A percentile compares a stretch with the other conserved stretches of the same genome.
These are phyloP conservation scores for Porites lutea DNA, from an alignment of 64 coral and sea anemone genomes.

Conservation along the genomic window DNA sequence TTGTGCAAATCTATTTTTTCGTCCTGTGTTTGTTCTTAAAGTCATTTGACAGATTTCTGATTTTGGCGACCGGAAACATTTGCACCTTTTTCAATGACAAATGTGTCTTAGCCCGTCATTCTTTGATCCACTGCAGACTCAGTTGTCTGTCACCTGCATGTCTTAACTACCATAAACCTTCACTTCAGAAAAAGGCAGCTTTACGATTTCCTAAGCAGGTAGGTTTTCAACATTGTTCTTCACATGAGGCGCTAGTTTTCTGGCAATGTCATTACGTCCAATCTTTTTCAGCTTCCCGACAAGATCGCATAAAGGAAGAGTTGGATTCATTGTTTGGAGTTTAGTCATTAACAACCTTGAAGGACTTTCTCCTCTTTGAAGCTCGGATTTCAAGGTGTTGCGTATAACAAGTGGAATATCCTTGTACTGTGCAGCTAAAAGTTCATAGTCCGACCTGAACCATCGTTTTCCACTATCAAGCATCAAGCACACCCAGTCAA, in stretches of 20 bases:
- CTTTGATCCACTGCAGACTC: too few species aligned
- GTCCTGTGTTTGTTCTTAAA: too few species aligned
- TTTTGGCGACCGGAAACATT: too few species aligned
- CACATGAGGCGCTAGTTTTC: neutral
- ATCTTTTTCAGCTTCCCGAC: neutral
- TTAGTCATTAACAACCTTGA: constrained; percentile 4
- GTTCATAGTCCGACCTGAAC: neutral
- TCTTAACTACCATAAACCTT: too few species aligned
- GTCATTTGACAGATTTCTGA: too few species aligned
- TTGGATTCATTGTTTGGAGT: neutral
- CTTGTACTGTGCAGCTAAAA: neutral
- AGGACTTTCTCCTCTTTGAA: neutral
- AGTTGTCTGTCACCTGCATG: too few species aligned
- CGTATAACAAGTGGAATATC: neutral
- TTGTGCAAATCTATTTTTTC: too few species aligned
- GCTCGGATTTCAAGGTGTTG: neutral
- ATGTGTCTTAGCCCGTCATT: too few species aligned
- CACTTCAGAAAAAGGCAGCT: too few species aligned
- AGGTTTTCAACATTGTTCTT: neutral
- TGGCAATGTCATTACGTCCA: constrained; percentile 13
- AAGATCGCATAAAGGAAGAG: neutral
- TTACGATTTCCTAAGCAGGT: neutral
- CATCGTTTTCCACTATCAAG: constrained; percentile 11
- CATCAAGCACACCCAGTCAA: neutral
- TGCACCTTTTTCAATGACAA: too few species aligned